phyloP scores from a whole-genome alignment of 30 jellyfish, hydroid and myxozoan genomes.

The Cassiopea xamachana region DNA sequence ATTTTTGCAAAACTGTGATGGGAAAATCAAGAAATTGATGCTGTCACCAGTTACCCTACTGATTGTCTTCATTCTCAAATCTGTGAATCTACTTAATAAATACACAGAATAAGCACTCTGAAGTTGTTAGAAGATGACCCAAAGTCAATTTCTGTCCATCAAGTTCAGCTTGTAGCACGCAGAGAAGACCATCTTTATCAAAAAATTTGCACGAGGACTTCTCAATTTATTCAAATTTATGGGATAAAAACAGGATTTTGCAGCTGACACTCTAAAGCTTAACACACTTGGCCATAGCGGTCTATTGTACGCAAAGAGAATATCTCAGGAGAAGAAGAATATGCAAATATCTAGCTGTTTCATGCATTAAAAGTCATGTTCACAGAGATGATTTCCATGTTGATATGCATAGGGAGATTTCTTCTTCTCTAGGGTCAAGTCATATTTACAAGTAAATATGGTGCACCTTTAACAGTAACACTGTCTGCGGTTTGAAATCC shows the following conservation, averaged over 20 bases:
- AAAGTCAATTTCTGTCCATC: not conserved
- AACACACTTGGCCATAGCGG: slow-evolving; percentile 39
- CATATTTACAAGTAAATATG: not conserved
- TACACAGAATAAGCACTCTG: too few relatives aligned
- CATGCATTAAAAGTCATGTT: not conserved
- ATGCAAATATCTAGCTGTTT: slow-evolving; percentile 38
- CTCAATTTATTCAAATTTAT: not conserved
- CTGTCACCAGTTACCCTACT: too few relatives aligned
- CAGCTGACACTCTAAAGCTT: slow-evolving; percentile 39
- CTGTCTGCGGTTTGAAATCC: too few relatives aligned
- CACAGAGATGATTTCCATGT: not conserved
- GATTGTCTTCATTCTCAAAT: too few relatives aligned
- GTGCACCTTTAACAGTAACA: too few relatives aligned
- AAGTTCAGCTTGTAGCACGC: not conserved
- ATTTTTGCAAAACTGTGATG: too few relatives aligned
- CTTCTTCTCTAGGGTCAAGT: not conserved
- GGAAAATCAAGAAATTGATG: too few relatives aligned
- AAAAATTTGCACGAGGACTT: not conserved
- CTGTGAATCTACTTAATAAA: too few relatives aligned
- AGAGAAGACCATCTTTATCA: not conserved
- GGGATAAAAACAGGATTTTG: slow-evolving; percentile 15
- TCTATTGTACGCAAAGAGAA: slow-evolving; percentile 32
- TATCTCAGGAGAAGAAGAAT: slow-evolving; percentile 11
- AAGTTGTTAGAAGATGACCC: too few relatives aligned
- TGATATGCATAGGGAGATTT: not conserved